A percentile compares a stretch with the other conserved stretches of the same genome.
Evolutionary conservation across 2,113 vertebrate species (phyloP).

Genomic region (Arizona elegans): DNA sequence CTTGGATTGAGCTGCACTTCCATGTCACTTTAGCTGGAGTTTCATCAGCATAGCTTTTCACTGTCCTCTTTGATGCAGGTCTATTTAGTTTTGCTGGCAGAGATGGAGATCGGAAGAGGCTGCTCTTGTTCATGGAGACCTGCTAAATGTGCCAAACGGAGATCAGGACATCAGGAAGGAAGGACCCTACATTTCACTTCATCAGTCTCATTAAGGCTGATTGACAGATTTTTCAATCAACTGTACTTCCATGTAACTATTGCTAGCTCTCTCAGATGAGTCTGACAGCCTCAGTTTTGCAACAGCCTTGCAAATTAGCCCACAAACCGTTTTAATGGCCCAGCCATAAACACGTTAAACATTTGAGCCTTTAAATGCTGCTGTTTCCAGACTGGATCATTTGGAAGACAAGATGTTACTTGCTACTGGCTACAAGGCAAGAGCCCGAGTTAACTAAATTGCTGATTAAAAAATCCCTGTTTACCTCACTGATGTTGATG

Average conservation of each 20-base stretch:
- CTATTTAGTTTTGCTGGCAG: conserved; percentile 62
- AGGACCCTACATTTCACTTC: not conserved
- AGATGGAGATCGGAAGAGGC: conserved; percentile 61
- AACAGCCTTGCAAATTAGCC: not conserved
- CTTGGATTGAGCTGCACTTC: conserved; percentile 27
- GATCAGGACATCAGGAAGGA: not conserved
- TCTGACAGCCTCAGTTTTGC: not conserved
- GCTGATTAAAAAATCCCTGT: not conserved
- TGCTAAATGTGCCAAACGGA: conserved; percentile 18
- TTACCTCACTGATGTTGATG: conserved; percentile 50
- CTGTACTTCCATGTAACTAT: not conserved
- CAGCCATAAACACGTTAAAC: not conserved
- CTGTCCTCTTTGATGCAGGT: conserved; percentile 41
- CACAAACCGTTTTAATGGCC: not conserved
- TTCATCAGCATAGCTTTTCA: conserved; percentile 31
- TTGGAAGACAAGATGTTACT: not conserved
- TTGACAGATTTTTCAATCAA: not conserved
- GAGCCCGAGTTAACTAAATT: not conserved
- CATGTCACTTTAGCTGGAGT: conserved; percentile 38
- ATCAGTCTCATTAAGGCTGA: not conserved
- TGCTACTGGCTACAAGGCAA: not conserved
- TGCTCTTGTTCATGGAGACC: conserved; percentile 41
- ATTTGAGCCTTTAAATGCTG: not conserved
- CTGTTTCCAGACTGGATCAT: not conserved
- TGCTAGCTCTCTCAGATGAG: not conserved